Conservation (phyloP, 2,113 vertebrate species). For the Poicephalus gulielmi region DNA sequence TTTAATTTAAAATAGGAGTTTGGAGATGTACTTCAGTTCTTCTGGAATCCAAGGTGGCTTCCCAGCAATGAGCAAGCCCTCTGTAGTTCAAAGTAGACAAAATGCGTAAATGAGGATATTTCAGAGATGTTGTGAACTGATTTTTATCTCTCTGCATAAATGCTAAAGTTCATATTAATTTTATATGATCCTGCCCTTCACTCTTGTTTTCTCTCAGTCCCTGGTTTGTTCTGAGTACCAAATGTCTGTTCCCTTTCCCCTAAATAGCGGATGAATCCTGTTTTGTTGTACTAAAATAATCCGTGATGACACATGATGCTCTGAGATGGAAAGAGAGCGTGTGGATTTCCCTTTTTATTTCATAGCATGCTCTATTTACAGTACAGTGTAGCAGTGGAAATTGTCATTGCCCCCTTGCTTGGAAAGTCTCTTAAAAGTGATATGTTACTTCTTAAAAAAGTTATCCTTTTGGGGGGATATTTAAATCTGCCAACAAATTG, state of each 20-base stretch:
- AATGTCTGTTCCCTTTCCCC: background rate
- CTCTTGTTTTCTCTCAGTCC: background rate
- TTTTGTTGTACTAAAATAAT: background rate
- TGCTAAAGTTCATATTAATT: background rate
- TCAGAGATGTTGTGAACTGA: background rate
- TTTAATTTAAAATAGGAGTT: background rate
- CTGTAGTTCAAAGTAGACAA: background rate
- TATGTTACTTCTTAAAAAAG: background rate
- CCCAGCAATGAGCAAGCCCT: fast-evolving
- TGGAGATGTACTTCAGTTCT: background rate
- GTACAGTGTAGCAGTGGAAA: background rate
- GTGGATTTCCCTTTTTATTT: background rate
- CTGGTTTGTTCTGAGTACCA: background rate
- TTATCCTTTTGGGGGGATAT: background rate
- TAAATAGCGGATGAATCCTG: background rate
- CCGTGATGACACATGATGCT: background rate
- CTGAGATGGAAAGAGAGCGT: background rate
- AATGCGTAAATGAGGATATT: background rate
- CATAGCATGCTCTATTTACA: background rate
- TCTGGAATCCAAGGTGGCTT: background rate
- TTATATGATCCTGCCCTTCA: background rate
- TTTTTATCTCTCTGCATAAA: background rate
- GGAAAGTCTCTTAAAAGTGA: background rate
- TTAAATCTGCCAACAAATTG: background rate
- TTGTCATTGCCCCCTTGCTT: background rate